These are phyloP conservation scores for Pyrocoelia pectoralis DNA, from an alignment of 2,888 invertebrate genomes.

Conservation along the genomic window DNA sequence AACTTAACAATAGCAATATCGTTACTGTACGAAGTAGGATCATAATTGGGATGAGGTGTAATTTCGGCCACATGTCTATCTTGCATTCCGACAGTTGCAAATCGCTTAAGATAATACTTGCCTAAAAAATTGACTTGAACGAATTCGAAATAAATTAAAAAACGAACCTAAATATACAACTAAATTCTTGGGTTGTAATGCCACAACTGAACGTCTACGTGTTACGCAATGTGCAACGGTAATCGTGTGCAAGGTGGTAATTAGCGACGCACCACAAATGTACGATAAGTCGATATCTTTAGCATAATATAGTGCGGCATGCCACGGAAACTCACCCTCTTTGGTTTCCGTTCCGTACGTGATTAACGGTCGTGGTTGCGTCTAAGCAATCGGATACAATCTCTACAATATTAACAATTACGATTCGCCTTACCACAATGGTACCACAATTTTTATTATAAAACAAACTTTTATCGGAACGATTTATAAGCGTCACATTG, in stretches of 20 bases:
- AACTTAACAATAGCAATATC: slow-evolving; percentile 56
- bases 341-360: slow-evolving; percentile 66
- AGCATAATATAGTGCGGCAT: slow-evolving; percentile 69
- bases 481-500: not conserved
- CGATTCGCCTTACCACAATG: too few relatives aligned
- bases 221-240: slow-evolving; percentile 58
- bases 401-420: slow-evolving; percentile 31
- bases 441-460: too few relatives aligned
- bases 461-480: not conserved
- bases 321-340: slow-evolving; percentile 75
- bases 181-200: slow-evolving; percentile 47
- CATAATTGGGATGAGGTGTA: slow-evolving; percentile 52
- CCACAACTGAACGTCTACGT: slow-evolving; percentile 42
- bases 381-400: slow-evolving; percentile 9
- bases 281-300: slow-evolving; percentile 53
- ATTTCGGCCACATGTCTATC: slow-evolving; percentile 52
- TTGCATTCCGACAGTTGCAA: slow-evolving; percentile 56
- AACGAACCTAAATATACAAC: slow-evolving; percentile 51
- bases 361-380: slow-evolving; percentile 63
- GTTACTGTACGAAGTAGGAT: slow-evolving; percentile 49
- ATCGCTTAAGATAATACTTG: slow-evolving; percentile 55
- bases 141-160: not conserved
- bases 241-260: slow-evolving; percentile 49
- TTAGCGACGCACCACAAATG: slow-evolving; percentile 54
- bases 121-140: slow-evolving; percentile 43